phyloP scores from a whole-genome alignment of 2,888 invertebrate genomes.

The Apotomis capreana region DNA sequence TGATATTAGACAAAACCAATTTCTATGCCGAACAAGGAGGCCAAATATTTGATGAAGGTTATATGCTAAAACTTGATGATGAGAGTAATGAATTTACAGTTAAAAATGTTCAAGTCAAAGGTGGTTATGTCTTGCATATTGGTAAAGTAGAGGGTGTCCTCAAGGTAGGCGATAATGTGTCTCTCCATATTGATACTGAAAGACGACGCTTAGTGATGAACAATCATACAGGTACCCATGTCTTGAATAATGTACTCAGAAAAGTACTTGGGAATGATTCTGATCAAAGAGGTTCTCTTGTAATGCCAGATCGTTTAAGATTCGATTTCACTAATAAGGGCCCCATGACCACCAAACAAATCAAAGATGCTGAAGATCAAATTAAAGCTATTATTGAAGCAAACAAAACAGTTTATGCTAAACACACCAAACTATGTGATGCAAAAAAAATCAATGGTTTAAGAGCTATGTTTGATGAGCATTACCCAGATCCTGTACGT shows the following conservation, averaged over 20 bases:
- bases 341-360: slow-evolving; percentile 94
- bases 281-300: slow-evolving; percentile 98
- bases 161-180: slow-evolving; percentile 92
- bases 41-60: slow-evolving; percentile 98
- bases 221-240: slow-evolving; percentile 99
- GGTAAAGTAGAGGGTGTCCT: slow-evolving; percentile 94
- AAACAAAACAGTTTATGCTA: slow-evolving; percentile 93
- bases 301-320: slow-evolving; percentile 97
- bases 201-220: slow-evolving; percentile 97
- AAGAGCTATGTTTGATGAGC: slow-evolving; percentile 99
- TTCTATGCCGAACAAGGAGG: slow-evolving; percentile 99
- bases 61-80: slow-evolving; percentile 90
- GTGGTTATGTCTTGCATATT: slow-evolving; percentile 97
- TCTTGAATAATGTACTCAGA: slow-evolving; percentile 96
- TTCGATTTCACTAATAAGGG: slow-evolving; percentile 99
- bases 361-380: slow-evolving; percentile 92
- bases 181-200: slow-evolving; percentile 91
- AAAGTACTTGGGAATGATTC: slow-evolving; percentile 95
- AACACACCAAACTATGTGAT: slow-evolving; percentile 90
- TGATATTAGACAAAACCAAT: slow-evolving; percentile 94
- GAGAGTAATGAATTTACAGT: slow-evolving; percentile 96
- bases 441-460: slow-evolving; percentile 97
- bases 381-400: slow-evolving; percentile 89
- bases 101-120: slow-evolving; percentile 96
- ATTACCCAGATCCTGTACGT: slow-evolving; percentile 98